Evolutionary conservation across 2,113 vertebrate species (phyloP).

Genomic region (Leuciscus idus): DNA sequence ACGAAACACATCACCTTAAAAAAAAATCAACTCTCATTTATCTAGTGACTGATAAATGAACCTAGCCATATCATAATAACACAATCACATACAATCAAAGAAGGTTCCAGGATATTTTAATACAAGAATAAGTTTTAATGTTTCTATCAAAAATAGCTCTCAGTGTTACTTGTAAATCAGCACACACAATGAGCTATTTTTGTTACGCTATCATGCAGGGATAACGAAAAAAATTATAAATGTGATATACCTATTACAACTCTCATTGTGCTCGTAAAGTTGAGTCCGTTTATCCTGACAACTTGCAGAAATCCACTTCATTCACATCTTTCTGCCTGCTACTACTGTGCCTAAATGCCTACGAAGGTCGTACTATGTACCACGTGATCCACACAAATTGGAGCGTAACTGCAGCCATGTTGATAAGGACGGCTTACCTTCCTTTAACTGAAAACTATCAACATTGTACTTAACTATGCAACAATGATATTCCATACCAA

Average conservation of each 20-base stretch:
- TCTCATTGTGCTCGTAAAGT: slow-evolving; percentile 63
- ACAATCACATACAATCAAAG: no score
- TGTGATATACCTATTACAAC: slow-evolving; percentile 73
- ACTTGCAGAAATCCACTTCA: neutral
- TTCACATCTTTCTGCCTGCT: neutral
- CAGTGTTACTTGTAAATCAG: neutral
- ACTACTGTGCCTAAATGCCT: no score
- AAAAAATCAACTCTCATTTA: neutral
- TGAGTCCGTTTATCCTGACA: neutral
- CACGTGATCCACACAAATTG: slow-evolving; percentile 11
- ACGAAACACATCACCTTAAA: slow-evolving; percentile 59
- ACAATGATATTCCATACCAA: neutral
- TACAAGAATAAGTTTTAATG: neutral
- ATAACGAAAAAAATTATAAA: neutral
- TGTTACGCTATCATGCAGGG: neutral
- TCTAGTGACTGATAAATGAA: neutral
- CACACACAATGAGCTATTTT: neutral
- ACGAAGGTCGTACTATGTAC: slow-evolving; percentile 17
- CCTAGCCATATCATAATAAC: neutral
- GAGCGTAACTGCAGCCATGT: slow-evolving; percentile 33
- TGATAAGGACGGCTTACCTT: slow-evolving; percentile 35
- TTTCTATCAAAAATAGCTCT: neutral
- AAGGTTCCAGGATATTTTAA: neutral
- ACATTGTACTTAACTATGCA: neutral
- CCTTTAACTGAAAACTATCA: neutral